A percentile compares a stretch with the other conserved stretches of the same genome.
Evolutionary conservation across 2,888 invertebrate genomes (phyloP).

Genomic region (Archips xylosteana): DNA sequence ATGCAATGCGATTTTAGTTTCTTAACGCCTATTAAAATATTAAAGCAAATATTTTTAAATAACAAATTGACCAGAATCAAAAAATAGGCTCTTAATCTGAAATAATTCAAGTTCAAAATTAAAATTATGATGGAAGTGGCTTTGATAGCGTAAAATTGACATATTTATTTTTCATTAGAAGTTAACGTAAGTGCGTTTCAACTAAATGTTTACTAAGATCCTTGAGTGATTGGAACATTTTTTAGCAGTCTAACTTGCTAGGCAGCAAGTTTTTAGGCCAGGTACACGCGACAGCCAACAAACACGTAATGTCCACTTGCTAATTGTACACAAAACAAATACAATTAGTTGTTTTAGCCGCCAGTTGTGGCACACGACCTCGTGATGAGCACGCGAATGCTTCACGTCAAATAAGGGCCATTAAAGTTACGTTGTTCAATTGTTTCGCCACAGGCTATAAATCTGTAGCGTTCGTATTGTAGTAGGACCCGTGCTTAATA

Average conservation of each 20-base stretch:
- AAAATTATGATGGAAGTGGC: neutral
- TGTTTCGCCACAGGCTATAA: slow-evolving; percentile 35
- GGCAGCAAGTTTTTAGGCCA: slow-evolving; percentile 51
- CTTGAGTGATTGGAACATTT: slow-evolving; percentile 35
- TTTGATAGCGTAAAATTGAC: neutral
- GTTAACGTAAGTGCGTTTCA: neutral
- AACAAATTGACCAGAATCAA: neutral
- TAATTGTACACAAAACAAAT: slow-evolving; percentile 59
- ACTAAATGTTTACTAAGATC: neutral
- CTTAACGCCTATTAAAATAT: slow-evolving; percentile 12
- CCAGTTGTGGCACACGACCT: slow-evolving; percentile 51
- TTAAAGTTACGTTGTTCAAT: slow-evolving; percentile 38
- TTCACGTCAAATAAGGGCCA: slow-evolving; percentile 37
- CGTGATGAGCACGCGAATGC: slow-evolving; percentile 48
- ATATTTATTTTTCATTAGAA: neutral
- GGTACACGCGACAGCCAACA: slow-evolving; percentile 48
- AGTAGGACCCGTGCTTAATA: neutral
- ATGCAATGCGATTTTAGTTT: neutral
- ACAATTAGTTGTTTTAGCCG: slow-evolving; percentile 50
- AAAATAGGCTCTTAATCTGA: neutral
- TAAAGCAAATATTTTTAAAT: slow-evolving; percentile 2
- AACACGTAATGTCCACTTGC: slow-evolving; percentile 51
- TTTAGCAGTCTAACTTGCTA: slow-evolving; percentile 33
- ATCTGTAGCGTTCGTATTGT: slow-evolving; percentile 4
- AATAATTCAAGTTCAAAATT: neutral